These are phyloP conservation scores for Nemoura dubitans DNA, from an alignment of 2,888 invertebrate genomes.

Conservation along the genomic window DNA sequence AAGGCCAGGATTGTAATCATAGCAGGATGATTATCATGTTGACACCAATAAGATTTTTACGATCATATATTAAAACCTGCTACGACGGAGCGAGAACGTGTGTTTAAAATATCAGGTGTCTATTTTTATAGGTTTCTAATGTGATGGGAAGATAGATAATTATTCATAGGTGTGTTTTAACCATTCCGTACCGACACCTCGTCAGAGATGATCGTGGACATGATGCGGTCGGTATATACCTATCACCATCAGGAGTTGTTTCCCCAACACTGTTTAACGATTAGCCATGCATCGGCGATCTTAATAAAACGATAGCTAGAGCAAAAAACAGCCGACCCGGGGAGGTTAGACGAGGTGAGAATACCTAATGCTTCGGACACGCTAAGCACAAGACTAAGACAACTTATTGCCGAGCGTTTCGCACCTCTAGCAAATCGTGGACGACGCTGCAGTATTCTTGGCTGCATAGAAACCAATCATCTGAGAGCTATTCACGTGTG, in stretches of 20 bases:
- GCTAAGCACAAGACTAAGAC: background rate
- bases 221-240: no score
- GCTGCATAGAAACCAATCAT: constrained; percentile 47
- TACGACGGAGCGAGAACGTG: constrained; percentile 9
- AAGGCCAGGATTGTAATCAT: constrained; percentile 33
- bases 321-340: background rate
- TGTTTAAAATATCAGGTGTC: constrained; percentile 34
- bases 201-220: background rate
- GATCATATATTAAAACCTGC: constrained; percentile 25
- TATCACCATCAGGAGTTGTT: constrained; percentile 21
- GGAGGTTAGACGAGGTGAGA: background rate
- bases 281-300: background rate
- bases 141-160: constrained; percentile 10
- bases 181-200: constrained; percentile 32
- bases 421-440: background rate
- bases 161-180: constrained; percentile 34
- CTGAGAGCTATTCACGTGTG: constrained; percentile 43
- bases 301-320: background rate
- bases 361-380: background rate
- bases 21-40: constrained; percentile 30
- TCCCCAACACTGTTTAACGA: constrained; percentile 19
- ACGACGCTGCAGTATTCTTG: background rate
- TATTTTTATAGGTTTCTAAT: constrained; percentile 37
- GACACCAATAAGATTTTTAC: constrained; percentile 34
- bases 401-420: background rate